Base-by-base conservation (phyloP, 2,888 invertebrate genomes). In the Diplolepis rosae region DNA sequence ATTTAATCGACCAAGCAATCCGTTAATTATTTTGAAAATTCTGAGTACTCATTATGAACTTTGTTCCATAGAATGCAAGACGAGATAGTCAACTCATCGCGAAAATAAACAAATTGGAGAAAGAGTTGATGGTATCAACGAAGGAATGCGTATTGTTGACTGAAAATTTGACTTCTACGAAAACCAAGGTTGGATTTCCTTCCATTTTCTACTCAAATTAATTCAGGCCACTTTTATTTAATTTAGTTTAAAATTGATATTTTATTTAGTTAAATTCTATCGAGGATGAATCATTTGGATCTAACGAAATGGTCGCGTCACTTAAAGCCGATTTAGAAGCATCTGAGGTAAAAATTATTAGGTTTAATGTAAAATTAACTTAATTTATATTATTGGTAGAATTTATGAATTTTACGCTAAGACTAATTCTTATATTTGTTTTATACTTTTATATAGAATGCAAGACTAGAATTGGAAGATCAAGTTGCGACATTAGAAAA, bases 51-150 rank as follows among this genome's bases (percentile, higher is more conserved):
- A n/a, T n/a, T n/a, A n/a, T n/a, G n/a, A n/a, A 71, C 51, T 70
- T 68, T 65, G 51, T 22, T 68, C 54, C 22, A 51, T 66, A 88
- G 88, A 95, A 93, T 83, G 92, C 91, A 81, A 92, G 93, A 76
- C 92, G 93, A 81, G 95, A 95, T 83, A 91, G 92, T 61, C 91
- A 92, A 66, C 90, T 95, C 32, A 92, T 96, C 69, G 92, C 92
- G 0, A 94, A 91, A 84, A 91, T 94, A 56, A 94, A 93, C 85
- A 88, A 91, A 70, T 85, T 94, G 56, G 93, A 93, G 82, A 91
- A 92, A 79, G 91, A 92, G 77, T 86, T 93, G 73, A 84, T 93
- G 76, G 89, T 93, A 39, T 85, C 91, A 0, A 88, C 90, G 86
- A 87, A 92, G 90, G 85, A 93, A 90, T 89, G 90, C 89, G 71